Base-by-base conservation (phyloP, 2,797 vertebrate genomes). In the Oreortyx pictus region DNA sequence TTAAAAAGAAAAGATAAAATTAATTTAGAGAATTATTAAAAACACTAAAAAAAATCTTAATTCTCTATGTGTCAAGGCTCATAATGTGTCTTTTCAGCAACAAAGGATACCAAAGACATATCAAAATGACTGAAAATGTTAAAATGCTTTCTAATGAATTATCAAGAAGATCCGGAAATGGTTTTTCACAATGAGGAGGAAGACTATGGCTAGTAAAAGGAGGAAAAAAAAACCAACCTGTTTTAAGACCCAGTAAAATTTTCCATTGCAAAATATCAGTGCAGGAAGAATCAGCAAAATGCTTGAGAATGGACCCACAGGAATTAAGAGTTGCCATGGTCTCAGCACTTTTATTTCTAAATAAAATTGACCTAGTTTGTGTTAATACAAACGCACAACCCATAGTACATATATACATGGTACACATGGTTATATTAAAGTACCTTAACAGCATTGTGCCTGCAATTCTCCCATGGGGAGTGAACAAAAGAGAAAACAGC, bases 381-480 rank as follows among this genome's bases (percentile, higher is more conserved):
- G 18, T 57, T 84, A 81, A 72, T 72, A 76, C 49, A 93, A 94
- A 91, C 68, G 64, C 66, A 73, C 14, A 35, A 46, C 49, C 72
- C 54, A 64, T 37, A 68, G 43, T 46, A 88, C 27, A 29, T 52
- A 49, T 81, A 44, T 60, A 88, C 83, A 84, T 44, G 67, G 57
- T 59, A 88, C 59, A 77, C 59, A 66, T 66, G 0, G 83, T 94
- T 94, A 90, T 84, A 80, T 87, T 92, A 77, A 91, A 95, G 93
- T 82, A 94, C 85, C 67, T 90, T 56, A 72, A 65, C 16, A 68
- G n/a, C 3, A 14, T 87, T 92, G 84, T 77, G 86, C 46, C 65
- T 82, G 62, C 20, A 14, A 74, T 87, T 96, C 88, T 93, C 13
- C 59, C 76, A 59, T 78, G 75, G 47, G 41, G 65, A 89, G 46